Percentiles rank a stretch among this genome's conserved stretches.
These are phyloP conservation scores for Argyra leucocephala DNA, from an alignment of 2,888 invertebrate species.

Conservation along the genomic window DNA sequence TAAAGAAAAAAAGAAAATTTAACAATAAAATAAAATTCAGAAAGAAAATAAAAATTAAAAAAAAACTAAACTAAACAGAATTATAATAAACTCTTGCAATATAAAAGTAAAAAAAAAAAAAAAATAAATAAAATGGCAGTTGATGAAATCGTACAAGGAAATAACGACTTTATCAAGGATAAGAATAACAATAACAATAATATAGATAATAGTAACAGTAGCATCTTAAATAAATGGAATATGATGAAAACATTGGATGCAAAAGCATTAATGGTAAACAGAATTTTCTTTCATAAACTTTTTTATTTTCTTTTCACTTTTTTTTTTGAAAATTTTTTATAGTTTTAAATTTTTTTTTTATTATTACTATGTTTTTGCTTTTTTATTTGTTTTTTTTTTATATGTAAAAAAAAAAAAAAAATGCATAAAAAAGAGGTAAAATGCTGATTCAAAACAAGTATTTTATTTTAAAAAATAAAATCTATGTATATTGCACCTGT, in stretches of 20 bases:
- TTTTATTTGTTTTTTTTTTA: no score
- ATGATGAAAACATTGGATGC: slow-evolving; percentile 9
- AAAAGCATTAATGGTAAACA: slow-evolving; percentile 11
- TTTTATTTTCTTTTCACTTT: no score
- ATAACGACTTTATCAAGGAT: background rate
- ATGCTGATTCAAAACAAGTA: no score
- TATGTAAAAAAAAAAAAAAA: no score
- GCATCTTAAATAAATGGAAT: slow-evolving; percentile 7
- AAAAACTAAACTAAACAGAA: background rate
- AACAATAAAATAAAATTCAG: background rate
- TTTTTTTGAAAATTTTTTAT: no score
- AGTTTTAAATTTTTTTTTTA: no score
- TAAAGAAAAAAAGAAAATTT: background rate
- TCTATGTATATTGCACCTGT: no score
- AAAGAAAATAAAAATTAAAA: background rate
- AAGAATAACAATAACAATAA: background rate
- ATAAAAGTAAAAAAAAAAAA: background rate
- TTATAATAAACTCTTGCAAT: background rate
- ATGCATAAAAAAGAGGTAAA: no score
- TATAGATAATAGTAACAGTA: background rate
- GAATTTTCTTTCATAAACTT: background rate
- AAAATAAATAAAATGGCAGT: background rate
- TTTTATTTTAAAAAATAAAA: no score
- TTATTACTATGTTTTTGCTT: no score
- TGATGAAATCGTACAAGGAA: background rate